Evolutionary conservation across 2,113 vertebrate genomes (phyloP), one percentile per base, ranked within the genome.

Genomic region (Malurus alboscapulatus): DNA sequence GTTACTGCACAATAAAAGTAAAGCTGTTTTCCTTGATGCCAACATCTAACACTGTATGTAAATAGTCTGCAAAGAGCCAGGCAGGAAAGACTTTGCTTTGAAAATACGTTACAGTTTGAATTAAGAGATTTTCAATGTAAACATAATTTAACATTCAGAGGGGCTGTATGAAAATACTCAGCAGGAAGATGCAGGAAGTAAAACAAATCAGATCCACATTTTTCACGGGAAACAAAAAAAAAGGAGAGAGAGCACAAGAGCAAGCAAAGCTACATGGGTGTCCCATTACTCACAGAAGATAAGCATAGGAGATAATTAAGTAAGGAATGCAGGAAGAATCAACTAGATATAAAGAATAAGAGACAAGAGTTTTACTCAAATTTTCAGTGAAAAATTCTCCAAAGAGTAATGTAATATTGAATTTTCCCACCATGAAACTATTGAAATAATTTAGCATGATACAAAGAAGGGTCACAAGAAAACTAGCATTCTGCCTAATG

Each of bases 241-340:
- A 96, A 69, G 84, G 93, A 79, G 90, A 92, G 61, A 83, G 65
- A 2, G 19, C 74, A 87, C 85, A 89, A 95, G 65, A 96, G 78
- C 97, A 98, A 97, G 97, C 98, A 98, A 98, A 98, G 97, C 97
- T 98, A 98, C 51, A 97, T 69, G 55, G 83, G 92, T 96, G 73
- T 96, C 96, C 97, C 96, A 95, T 98, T 99, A 99, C 99, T 99
- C 99, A 99, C 99, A 99, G 98, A 98, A 98, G 98, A 97, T 98
- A 98, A 98, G 97, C 97, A 99, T 94, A 99, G 98, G 96, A 98
- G 99, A 98, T 97, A 99, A 98, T 98, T 98, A 99, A 99, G 98
- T 98, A 98, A 98, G 98, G 98, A 98, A 99, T 99, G 98, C 98
- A 98, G 98, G 98, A 97, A 98, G 98, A 98, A 98, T 97, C 98